phyloP scores from a whole-genome alignment of 2,113 vertebrate genomes.

The Oophaga pumilio region DNA sequence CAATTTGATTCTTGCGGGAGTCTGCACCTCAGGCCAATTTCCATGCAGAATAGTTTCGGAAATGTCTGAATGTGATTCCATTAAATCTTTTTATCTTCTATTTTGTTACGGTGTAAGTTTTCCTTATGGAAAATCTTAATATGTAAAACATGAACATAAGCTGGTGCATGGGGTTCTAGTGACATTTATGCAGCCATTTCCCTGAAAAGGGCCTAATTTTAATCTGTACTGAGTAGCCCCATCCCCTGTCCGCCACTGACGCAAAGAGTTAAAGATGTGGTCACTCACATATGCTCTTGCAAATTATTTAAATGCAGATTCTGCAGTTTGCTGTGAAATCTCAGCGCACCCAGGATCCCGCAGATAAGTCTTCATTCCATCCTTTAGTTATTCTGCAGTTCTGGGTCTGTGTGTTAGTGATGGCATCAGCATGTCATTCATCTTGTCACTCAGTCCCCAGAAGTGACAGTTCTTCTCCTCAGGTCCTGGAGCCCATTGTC shows the following conservation, averaged over 20 bases:
- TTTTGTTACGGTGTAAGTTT: too few species aligned
- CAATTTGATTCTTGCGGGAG: too few species aligned
- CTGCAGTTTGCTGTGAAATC: not conserved
- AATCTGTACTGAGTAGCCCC: not conserved
- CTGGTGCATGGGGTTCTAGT: too few species aligned
- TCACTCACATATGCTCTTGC: not conserved
- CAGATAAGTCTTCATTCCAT: not conserved
- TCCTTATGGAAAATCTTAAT: too few species aligned
- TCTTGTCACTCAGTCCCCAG: not conserved
- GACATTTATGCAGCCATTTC: too few species aligned
- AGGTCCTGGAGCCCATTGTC: not conserved
- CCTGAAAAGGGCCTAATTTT: not conserved
- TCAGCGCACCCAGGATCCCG: not conserved
- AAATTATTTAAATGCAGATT: conserved; percentile 20
- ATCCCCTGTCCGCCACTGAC: not conserved
- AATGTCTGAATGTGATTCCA: too few species aligned
- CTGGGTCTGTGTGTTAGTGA: conserved; percentile 2
- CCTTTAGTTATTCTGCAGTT: not conserved
- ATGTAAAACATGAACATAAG: too few species aligned
- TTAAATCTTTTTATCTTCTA: too few species aligned
- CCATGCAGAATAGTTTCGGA: too few species aligned
- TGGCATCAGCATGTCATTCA: not conserved
- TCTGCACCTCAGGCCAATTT: too few species aligned
- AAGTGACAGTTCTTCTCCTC: not conserved
- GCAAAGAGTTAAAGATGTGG: not conserved